Base-by-base conservation (phyloP, 2,113 vertebrate species). In the Galbula dea region DNA sequence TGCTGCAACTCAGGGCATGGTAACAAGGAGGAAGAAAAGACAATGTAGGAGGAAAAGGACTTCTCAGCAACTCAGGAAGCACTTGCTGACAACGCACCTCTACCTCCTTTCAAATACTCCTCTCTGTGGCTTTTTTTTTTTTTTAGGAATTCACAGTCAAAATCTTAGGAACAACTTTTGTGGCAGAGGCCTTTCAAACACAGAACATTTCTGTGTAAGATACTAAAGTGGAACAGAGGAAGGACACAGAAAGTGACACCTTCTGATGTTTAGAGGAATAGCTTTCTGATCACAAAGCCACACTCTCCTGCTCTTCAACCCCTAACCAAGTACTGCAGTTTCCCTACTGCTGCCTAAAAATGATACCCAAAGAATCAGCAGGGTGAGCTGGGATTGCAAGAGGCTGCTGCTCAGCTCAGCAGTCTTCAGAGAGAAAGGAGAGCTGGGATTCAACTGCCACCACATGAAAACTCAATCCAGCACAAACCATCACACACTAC, bases 111-210 rank as follows among this genome's bases (percentile, higher is more conserved):
- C 45, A 34, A 7, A 65, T 4, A 10, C 23, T 39, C 65, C 48
- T n/a, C 21, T 77, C 83, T 66, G 37, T 10, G 61, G 54, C 72
- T 57, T 75, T 82, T 57, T n/a, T 83, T 83, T 48, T 22, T 83
- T 77, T 65, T 87, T 88, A 83, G 82, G 88, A 93, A 95, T 55
- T 96, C 90, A 82, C 34, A 59, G 67, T 24, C 74, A 83, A 90
- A 89, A 72, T 1, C 6, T 24, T 37, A 58, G 16, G 34, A 74
- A 76, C 5, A 74, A 63, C 77, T 74, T 43, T n/a, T 16, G 61
- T 18, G 46, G 57, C 52, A 37, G 45, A 84, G 73, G 49, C 24
- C 36, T 43, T 63, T 36, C 67, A 62, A 73, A 68, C 46, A 15
- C 12, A 23, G 46, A 63, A 29, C 48, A 43, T 29, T 79, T 46